These are phyloP conservation scores for Panonychus citri DNA, from an alignment of 1,140 invertebrate species.

Conservation along the genomic window DNA sequence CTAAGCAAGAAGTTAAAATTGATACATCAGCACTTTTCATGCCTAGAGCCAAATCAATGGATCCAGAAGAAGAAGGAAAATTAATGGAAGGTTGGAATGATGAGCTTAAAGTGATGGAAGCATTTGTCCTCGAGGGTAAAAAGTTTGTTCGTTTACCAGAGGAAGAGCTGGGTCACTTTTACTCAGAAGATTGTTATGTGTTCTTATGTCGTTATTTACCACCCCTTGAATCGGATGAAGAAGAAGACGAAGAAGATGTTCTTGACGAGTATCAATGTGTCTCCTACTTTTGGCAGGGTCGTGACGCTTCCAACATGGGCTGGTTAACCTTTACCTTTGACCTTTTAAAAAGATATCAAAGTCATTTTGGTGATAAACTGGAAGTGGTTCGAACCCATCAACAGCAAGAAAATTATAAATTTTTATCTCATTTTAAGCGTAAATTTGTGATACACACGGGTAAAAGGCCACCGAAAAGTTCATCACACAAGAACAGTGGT, in stretches of 20 bases:
- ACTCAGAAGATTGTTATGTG: conserved; percentile 89
- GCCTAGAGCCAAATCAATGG: conserved; percentile 70
- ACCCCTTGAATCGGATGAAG: conserved; percentile 31
- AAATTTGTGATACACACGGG: conserved; percentile 84
- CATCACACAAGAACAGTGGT: conserved; percentile 8
- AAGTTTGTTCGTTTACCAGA: conserved; percentile 89
- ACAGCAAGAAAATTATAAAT: conserved; percentile 96
- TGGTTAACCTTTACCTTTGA: conserved; percentile 98
- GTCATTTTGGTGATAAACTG: conserved; percentile 74
- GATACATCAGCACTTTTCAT: conserved; percentile 88
- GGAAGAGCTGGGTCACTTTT: conserved; percentile 64
- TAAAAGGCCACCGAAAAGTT: conserved; percentile 32
- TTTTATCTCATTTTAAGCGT: conserved; percentile 88
- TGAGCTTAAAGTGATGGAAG: conserved; percentile 86
- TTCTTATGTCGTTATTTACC: conserved; percentile 91
- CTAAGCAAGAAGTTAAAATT: conserved; percentile 62
- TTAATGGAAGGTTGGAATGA: conserved; percentile 82
- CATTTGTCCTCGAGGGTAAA: conserved; percentile 88
- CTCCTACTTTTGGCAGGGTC: conserved; percentile 97
- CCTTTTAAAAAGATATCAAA: conserved; percentile 91
- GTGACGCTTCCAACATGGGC: conserved; percentile 93
- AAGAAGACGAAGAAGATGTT: conserved; percentile 33
- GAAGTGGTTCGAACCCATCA: conserved; percentile 90
- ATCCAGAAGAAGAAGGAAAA: conserved; percentile 57
- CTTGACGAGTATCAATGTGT: conserved; percentile 74